Base-by-base conservation (phyloP, 2,888 invertebrate species). In the Actias luna region DNA sequence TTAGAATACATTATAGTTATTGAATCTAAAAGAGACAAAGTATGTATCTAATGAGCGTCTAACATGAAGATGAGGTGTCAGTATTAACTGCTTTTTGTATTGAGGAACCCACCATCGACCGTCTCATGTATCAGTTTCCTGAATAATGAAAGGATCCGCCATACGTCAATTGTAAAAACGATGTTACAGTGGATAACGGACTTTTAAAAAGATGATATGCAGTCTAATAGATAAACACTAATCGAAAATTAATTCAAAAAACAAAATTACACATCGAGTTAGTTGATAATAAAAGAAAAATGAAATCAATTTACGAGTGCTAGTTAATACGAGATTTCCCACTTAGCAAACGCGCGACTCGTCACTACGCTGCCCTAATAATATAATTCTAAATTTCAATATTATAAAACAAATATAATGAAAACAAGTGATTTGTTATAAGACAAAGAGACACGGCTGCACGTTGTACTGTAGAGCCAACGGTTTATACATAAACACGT, bases 361-460 rank as follows among this genome's bases (percentile, higher is more conserved):
- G 22, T 39, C 39, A n/a, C 39, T n/a, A 27, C 22, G 1, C 22
- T 25, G n/a, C 27, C 50, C 27, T 25, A 52, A 52, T 16, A 52
- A 29, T 27, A 29, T 52, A 12, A n/a, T 52, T 52, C 27, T 27
- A 52, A 52, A 52, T 29, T 42, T 61, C 39, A 61, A 61, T 61
- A 42, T 57, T 57, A 61, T 42, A 42, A 29, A 39, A 58, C 42
- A 39, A 57, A 57, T 57, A 57, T 58, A 57, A 61, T 57, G 42
- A 65, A 64, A 60, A 66, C 65, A 61, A 60, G 61, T 60, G 64
- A 65, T 64, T 64, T 61, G 63, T 60, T 67, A 69, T 65, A 60
- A 69, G 67, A 68, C 68, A 67, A 68, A 68, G 68, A 68, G 65
- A 65, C 66, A 64, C 58, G 62, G 58, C 55, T 61, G 59, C 55